Evolutionary conservation across 1,140 invertebrate species (phyloP), one percentile per base, ranked within the genome.

Genomic region (Lineus longissimus): DNA sequence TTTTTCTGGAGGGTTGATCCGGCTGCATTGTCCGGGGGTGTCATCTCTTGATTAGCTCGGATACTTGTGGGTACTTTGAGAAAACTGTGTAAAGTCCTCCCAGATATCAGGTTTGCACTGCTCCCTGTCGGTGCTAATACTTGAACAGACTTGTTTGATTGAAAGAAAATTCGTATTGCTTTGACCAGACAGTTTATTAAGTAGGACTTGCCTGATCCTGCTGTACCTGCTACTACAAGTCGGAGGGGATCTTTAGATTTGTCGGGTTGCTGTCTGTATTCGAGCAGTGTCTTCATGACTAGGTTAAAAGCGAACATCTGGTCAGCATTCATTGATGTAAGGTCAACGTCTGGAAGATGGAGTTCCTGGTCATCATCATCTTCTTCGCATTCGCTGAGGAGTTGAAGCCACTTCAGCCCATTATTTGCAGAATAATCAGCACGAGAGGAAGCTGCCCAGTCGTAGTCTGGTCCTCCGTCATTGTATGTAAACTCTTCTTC

Each of bases 51-150:
- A 7, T 33, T 47, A 9, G n/a, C n/a, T 51, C n/a, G 4, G 59
- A 33, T 63, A 17, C 29, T 60, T 51, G 59, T 62, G 27, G 61
- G 61, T 4, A 70, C 55, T 58, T 70, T 65, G 25, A 67, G 23
- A 56, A 67, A 67, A 54, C 63, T 63, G 31, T 70, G 65, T 6
- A 63, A 23, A 2, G 68, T 67, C 0, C 58, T 55, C n/a, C 65
- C 65, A 25, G 58, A 58, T 19, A 70, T 67, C 0, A 70, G 6
- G 30, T 70, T 70, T 2, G 62, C 62, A 63, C 65, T 67, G n/a
- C 67, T 70, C 1, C 69, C 69, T n/a, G 65, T 67, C n/a, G 69
- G 65, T 55, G 63, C 64, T 36, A 70, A 13, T 22, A 65, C 66
- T 56, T 68, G 66, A 17, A 68, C 59, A 33, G 43, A 41, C 47